Evolutionary conservation across 2,797 vertebrate species (phyloP).

Genomic region (Catostomus latipinnis): DNA sequence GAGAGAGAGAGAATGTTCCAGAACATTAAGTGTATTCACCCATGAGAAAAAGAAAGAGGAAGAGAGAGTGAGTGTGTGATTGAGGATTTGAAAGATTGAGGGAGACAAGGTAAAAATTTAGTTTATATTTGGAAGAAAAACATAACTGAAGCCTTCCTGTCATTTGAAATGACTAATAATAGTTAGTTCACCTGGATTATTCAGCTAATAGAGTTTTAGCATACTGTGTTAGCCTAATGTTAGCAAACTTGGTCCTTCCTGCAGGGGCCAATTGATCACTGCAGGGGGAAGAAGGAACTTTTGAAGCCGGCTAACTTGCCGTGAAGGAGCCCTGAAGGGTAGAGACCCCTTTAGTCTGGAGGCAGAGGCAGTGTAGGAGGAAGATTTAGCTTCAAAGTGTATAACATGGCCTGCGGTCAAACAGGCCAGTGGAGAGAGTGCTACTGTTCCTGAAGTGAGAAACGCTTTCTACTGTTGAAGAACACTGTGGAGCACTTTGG

Average conservation of each 20-base stretch:
- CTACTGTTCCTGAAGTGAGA: constrained; percentile 27
- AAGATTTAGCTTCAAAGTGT: constrained; percentile 47
- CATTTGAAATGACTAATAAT: constrained; percentile 76
- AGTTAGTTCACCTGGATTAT: constrained; percentile 74
- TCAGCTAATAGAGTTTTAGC: constrained; percentile 80
- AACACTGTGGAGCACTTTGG: neutral
- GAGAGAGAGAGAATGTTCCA: constrained; percentile 3
- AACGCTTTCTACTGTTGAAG: constrained; percentile 5
- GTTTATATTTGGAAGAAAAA: constrained; percentile 70
- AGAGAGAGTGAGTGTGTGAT: constrained; percentile 55
- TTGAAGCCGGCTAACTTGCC: constrained; percentile 62
- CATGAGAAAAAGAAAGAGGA: constrained; percentile 49
- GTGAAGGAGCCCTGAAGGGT: constrained; percentile 67
- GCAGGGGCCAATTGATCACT: constrained; percentile 37
- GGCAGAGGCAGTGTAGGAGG: constrained; percentile 36
- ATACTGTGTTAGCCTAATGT: constrained; percentile 69
- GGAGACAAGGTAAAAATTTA: constrained; percentile 61
- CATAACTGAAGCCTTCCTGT: constrained; percentile 78
- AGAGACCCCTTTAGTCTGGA: constrained; percentile 65
- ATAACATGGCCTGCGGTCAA: constrained; percentile 42
- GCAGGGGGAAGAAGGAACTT: neutral
- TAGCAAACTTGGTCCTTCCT: constrained; percentile 61
- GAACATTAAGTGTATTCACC: constrained; percentile 46
- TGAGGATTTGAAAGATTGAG: constrained; percentile 71
- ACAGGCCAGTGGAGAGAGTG: constrained; percentile 34